phyloP scores from a whole-genome alignment of 1,140 invertebrate species.

The Apis cerana region DNA sequence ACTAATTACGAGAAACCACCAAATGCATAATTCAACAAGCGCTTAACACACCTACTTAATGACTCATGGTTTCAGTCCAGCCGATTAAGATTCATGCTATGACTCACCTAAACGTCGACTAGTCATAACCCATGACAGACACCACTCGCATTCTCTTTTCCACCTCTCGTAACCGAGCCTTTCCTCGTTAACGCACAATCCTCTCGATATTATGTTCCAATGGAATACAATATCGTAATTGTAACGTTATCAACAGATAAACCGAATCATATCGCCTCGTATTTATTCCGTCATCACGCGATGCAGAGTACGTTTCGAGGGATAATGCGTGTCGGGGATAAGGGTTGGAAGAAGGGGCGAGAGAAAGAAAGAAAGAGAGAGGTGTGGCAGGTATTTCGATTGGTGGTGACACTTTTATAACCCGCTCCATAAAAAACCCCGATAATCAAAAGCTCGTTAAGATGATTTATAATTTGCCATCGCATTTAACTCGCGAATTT shows the following conservation, averaged over 20 bases:
- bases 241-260: not conserved
- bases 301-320: not conserved
- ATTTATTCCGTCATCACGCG: constrained; percentile 14
- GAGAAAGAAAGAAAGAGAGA: no score
- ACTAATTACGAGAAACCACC: no score
- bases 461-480: constrained; percentile 74
- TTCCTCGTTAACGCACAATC: not conserved
- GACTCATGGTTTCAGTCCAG: not conserved
- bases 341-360: no score
- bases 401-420: constrained; percentile 54
- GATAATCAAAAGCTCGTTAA: constrained; percentile 78
- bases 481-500: constrained; percentile 49
- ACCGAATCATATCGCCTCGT: not conserved
- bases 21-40: no score
- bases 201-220: not conserved
- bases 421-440: constrained; percentile 53
- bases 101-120: not conserved
- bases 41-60: not conserved
- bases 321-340: no score
- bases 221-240: not conserved
- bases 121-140: not conserved
- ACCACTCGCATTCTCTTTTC: no score
- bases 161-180: not conserved
- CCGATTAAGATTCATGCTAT: no score
- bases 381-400: not conserved